Conservation (phyloP, 92 coral and sea anemone genomes). For the Palythoa heliodiscus region DNA sequence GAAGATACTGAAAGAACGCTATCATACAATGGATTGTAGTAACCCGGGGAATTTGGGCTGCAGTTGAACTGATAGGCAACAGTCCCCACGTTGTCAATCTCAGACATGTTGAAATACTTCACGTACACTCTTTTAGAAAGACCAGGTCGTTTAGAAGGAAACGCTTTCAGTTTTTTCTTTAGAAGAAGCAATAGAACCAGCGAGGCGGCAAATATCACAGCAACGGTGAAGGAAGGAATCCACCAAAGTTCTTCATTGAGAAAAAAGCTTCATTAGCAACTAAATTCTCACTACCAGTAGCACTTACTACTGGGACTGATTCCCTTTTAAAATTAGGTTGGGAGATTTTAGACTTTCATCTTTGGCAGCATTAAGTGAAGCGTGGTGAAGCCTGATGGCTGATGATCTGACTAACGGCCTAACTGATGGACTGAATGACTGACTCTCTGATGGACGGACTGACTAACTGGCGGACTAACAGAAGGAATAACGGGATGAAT, state of each 20-base stretch:
- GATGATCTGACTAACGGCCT: too few relatives aligned
- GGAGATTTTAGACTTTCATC: too few relatives aligned
- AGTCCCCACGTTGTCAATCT: neutral
- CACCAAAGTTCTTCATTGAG: constrained; percentile 8
- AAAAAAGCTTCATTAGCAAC: neutral
- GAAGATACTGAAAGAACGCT: constrained; percentile 2
- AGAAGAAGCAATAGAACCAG: neutral
- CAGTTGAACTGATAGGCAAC: neutral
- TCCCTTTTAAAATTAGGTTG: too few relatives aligned
- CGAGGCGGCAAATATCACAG: constrained; percentile 3
- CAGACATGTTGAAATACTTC: constrained; percentile 29
- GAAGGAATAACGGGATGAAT: neutral
- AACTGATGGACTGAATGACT: neutral
- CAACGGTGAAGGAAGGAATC: constrained; percentile 17
- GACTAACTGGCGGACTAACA: neutral
- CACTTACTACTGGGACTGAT: neutral
- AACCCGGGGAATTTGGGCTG: constrained; percentile 5
- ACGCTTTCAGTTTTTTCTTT: neutral
- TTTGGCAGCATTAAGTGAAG: too few relatives aligned
- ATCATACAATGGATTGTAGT: constrained; percentile 23
- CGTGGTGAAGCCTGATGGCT: too few relatives aligned
- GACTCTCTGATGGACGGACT: neutral
- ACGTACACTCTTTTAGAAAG: constrained; percentile 14
- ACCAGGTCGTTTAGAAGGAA: neutral
- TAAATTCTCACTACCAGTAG: neutral